Evolutionary conservation across 2,113 vertebrate genomes (phyloP).

Genomic region (Ophthalmolycus amberensis): DNA sequence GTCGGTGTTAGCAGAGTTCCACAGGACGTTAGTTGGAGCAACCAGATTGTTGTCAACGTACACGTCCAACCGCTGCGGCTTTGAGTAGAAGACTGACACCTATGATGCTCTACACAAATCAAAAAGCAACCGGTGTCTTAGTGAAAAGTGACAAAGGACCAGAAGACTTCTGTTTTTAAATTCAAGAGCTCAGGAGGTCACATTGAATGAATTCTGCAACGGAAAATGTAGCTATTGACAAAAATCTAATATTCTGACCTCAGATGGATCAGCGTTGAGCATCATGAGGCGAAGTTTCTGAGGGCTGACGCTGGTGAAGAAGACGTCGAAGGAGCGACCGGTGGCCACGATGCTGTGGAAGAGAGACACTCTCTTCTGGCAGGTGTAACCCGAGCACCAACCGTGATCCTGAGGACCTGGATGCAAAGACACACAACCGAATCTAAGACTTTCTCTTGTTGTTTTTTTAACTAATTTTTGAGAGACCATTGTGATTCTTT

Average conservation of each 20-base stretch:
- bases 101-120: conserved; percentile 77
- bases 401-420: conserved; percentile 91
- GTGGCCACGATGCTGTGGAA: conserved; percentile 89
- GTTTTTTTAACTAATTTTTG: fast-evolving
- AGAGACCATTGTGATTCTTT: neutral
- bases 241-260: conserved; percentile 69
- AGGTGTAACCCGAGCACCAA: conserved; percentile 89
- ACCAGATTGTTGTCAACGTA: conserved; percentile 83
- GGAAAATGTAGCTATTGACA: neutral
- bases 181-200: neutral
- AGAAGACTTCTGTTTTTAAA: neutral
- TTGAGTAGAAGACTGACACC: conserved; percentile 88
- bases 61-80: conserved; percentile 86
- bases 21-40: conserved; percentile 84
- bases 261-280: conserved; percentile 80
- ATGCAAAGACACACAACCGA: neutral
- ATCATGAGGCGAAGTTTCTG: conserved; percentile 90
- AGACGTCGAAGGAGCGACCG: conserved; percentile 83
- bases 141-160: neutral
- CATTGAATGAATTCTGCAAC: neutral
- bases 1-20: conserved; percentile 80
- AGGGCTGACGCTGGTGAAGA: conserved; percentile 86
- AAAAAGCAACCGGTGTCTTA: neutral
- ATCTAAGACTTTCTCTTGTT: fast-evolving
- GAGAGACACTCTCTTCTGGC: conserved; percentile 86